Conservation (phyloP, 2,888 invertebrate genomes). For the Nasonovia ribisnigri region DNA sequence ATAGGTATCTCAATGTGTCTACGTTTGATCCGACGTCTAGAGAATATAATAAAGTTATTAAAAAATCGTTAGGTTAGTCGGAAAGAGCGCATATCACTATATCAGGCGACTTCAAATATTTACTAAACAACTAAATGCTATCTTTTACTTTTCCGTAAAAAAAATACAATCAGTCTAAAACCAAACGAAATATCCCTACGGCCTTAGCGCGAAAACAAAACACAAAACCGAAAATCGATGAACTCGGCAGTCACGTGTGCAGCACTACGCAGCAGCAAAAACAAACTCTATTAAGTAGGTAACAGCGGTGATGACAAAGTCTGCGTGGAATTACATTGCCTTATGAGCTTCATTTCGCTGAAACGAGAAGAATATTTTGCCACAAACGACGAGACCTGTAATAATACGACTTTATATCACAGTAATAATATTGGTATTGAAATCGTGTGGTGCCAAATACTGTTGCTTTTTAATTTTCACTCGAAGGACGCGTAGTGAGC, state of each 20-base stretch:
- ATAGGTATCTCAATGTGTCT: neutral
- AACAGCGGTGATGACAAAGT: too few relatives aligned
- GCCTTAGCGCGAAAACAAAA: too few relatives aligned
- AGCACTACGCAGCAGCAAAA: too few relatives aligned
- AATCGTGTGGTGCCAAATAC: neutral
- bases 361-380: neutral
- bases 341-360: neutral
- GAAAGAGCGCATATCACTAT: neutral
- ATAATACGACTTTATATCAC: neutral
- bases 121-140: neutral
- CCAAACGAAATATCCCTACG: neutral
- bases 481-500: neutral
- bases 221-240: too few relatives aligned
- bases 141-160: neutral
- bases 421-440: neutral
- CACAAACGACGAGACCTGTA: neutral
- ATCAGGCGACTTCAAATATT: too few relatives aligned
- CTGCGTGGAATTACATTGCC: too few relatives aligned
- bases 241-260: too few relatives aligned
- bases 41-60: neutral
- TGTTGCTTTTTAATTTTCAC: neutral
- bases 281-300: too few relatives aligned
- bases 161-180: neutral
- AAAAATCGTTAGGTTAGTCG: neutral
- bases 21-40: neutral